A percentile compares a stretch with the other conserved stretches of the same genome.
Evolutionary conservation across 2,113 vertebrate genomes (phyloP).

Genomic region (Oxygymnocypris stewartii): DNA sequence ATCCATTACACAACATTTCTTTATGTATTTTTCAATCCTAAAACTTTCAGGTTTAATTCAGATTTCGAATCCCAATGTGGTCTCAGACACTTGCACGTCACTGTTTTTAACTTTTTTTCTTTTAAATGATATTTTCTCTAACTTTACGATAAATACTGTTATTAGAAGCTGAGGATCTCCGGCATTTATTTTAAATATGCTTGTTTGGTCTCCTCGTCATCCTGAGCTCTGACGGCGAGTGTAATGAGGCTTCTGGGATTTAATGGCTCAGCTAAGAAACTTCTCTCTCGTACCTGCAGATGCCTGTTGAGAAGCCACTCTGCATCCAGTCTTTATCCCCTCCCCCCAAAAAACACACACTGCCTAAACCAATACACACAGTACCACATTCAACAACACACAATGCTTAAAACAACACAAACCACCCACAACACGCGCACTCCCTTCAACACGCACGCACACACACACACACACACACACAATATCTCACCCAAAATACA

Average conservation of each 20-base stretch:
- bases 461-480: not conserved
- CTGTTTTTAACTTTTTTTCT: not conserved
- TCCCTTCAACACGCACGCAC: not conserved
- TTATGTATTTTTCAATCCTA: not conserved
- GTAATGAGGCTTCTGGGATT: constrained; percentile 16
- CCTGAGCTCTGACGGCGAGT: not conserved
- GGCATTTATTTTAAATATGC: constrained; percentile 13
- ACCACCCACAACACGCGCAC: not conserved
- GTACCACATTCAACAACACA: not conserved
- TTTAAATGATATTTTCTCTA: not conserved
- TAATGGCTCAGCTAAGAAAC: constrained; percentile 33
- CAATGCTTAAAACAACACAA: not conserved
- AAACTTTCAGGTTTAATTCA: constrained; percentile 4
- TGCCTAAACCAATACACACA: not conserved
- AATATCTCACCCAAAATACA: not conserved
- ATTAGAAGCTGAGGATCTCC: not conserved
- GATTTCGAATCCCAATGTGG: not conserved
- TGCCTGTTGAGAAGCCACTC: constrained; percentile 52
- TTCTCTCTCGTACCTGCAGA: constrained; percentile 35
- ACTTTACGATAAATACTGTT: constrained; percentile 18
- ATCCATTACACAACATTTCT: not conserved
- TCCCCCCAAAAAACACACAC: constrained; percentile 23
- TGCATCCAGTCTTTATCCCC: constrained; percentile 27
- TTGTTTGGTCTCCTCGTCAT: not conserved
- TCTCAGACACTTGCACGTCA: not conserved